A percentile compares a stretch with the other conserved stretches of the same genome.
Evolutionary conservation across 2,888 invertebrate species (phyloP).

Genomic region (Thymelicus acteon): DNA sequence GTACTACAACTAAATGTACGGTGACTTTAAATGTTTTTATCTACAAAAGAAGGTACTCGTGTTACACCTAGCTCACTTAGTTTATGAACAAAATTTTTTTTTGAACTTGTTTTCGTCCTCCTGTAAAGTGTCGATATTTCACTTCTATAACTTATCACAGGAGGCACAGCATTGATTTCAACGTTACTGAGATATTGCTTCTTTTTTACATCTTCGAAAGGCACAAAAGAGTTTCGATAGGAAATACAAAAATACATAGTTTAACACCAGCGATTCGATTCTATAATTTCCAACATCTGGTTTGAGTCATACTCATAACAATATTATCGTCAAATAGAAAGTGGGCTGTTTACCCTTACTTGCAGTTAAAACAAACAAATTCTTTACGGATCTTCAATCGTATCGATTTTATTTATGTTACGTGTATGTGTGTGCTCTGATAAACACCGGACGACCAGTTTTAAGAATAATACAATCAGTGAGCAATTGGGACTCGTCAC

Average conservation of each 20-base stretch:
- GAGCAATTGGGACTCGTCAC: conserved; percentile 49
- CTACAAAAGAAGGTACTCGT: too few relatives aligned
- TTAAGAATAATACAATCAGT: conserved; percentile 43
- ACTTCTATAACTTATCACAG: too few relatives aligned
- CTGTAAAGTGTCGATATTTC: too few relatives aligned
- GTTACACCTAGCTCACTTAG: too few relatives aligned
- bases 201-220: not conserved
- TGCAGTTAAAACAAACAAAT: conserved; percentile 71
- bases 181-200: not conserved
- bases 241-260: not conserved
- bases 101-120: too few relatives aligned
- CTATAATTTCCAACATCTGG: conserved; percentile 39
- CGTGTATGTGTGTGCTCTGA: conserved; percentile 62
- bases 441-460: conserved; percentile 70
- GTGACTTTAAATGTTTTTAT: too few relatives aligned
- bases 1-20: too few relatives aligned
- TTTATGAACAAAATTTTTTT: too few relatives aligned
- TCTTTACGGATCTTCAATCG: conserved; percentile 60
- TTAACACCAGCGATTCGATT: not conserved
- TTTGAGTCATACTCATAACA: conserved; percentile 43
- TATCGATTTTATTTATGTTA: conserved; percentile 68
- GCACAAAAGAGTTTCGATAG: not conserved
- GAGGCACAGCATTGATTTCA: too few relatives aligned
- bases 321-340: conserved; percentile 41
- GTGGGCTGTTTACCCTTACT: conserved; percentile 53